Base-by-base conservation (phyloP, 1,140 invertebrate genomes). In the Glomeris maerens region DNA sequence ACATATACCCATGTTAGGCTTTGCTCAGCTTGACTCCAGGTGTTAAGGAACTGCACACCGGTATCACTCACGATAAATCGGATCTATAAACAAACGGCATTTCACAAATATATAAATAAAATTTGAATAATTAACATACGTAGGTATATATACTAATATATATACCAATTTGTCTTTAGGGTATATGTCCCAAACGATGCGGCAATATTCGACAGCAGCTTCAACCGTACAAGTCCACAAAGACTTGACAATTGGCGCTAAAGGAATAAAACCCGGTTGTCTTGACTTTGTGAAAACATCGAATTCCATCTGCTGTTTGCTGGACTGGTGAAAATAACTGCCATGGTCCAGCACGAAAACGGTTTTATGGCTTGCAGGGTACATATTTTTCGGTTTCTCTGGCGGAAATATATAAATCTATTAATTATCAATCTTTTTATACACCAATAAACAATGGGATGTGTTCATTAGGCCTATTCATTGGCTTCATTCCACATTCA, bases 161-260 rank as follows among this genome's bases (percentile, higher is more conserved):
- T 59, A 64, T 74, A 89, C 84, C 67, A 92, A 69, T 77, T 90
- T 89, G 52, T 80, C 81, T 31, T 75, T 71, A 0, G 90, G 88
- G 72, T 91, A 95, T 23, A 96, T 73, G 70, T 98, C 93, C 86
- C 89, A 96, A 4, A 94, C 87, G 57, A 96, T 91, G 22, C 92
- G 74, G 61, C 89, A 91, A 63, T 95, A 97, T 70, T 97, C 93
- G 45, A 94, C 76, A 2, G 89, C 81, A 2, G 87, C 83, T 73
- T 98, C 93, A 1, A 95, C 84, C 59, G 82, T 83, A 60, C 83
- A 92, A 1, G 91, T 96, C 92, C 92, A 97, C 41, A 96, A 61
- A 5, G 87, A 85, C 68, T 97, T 96, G 38, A 74, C 79, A 51
- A 93, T 79, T 1, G 86, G 83, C 3, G 79, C 73, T 13, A 84